Base-by-base conservation (phyloP, 2,888 invertebrate species). In the Diaphora mendica region DNA sequence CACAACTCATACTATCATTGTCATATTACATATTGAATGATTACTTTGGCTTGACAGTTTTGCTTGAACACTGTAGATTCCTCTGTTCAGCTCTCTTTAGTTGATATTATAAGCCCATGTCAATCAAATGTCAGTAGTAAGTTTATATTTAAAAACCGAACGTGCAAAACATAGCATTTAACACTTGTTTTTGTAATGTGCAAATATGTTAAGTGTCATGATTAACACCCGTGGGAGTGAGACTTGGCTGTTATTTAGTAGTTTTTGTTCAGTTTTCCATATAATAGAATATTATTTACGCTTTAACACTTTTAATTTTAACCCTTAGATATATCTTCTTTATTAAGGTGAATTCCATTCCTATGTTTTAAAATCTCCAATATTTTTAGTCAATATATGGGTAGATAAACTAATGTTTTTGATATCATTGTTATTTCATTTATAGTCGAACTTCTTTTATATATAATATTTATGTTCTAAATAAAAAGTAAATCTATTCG, bases 261-360 rank as follows among this genome's bases (percentile, higher is more conserved):
- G 11, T 69, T 9, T 44, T 67, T 33, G 42, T 59, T 65, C 64
- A 69, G n/a, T 35, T 66, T 35, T 51, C 17, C 71, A 42, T 74
- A 67, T 77, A 73, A 78, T 82, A 82, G 83, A 83, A 82, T 83
- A 83, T 82, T 81, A 71, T 66, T 75, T 55, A 69, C 68, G 82
- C 83, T 82, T 83, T 83, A 82, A 66, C 15, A 59, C 26, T 26
- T 59, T 26, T 23, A 55, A 11, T 26, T 59, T 26, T 59, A 26
- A 59, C 59, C 13, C 26, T 59, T 59, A 59, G 15, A 15, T 62
- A 13, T 55, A 11, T 51, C 51, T n/a, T 51, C 51, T 55, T n/a
- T n/a, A 55, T 2, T 62, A 26, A 26, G 3, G 15, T 62, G 59
- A 15, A 30, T 62, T 62, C 26, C 26, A 62, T 62, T 62, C 59